Evolutionary conservation across 2,888 invertebrate species (phyloP).

Genomic region (Abrostola tripartita): DNA sequence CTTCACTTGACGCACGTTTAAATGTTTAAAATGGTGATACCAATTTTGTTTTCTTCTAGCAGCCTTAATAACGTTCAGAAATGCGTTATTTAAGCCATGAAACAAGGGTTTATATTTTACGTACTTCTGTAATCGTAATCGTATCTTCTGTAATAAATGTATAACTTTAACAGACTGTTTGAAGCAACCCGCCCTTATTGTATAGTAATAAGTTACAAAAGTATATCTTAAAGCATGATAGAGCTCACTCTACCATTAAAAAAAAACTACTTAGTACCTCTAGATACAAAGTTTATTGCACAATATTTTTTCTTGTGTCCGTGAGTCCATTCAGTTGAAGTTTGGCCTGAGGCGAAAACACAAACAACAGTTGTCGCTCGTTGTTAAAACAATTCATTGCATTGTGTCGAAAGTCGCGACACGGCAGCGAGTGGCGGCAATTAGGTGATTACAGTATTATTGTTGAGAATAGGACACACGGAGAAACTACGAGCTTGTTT

Average conservation of each 20-base stretch:
- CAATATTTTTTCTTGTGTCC: constrained; percentile 26
- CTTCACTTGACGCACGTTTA: too few species aligned
- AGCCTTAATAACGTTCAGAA: too few species aligned
- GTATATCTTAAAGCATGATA: too few species aligned
- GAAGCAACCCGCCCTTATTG: too few species aligned
- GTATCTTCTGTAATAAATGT: too few species aligned
- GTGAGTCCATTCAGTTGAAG: constrained; percentile 30
- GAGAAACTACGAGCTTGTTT: constrained; percentile 5
- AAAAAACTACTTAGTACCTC: background rate
- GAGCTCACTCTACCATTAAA: background rate
- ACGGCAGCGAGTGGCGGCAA: constrained; percentile 52
- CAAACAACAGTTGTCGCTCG: constrained; percentile 36
- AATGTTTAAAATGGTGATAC: too few species aligned
- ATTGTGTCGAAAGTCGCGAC: constrained; percentile 64
- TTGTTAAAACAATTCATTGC: constrained; percentile 59
- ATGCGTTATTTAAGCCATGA: too few species aligned
- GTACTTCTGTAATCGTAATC: too few species aligned
- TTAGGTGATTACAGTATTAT: constrained; percentile 58
- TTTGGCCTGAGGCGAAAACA: constrained; percentile 39
- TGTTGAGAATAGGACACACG: constrained; percentile 49
- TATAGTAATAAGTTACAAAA: too few species aligned
- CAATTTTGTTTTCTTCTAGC: too few species aligned
- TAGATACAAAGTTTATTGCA: constrained; percentile 4
- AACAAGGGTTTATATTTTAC: too few species aligned
- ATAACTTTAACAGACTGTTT: too few species aligned